Evolutionary conservation across 2,888 invertebrate genomes (phyloP), one percentile per base, ranked within the genome.

Genomic region (Eristalis intricaria): DNA sequence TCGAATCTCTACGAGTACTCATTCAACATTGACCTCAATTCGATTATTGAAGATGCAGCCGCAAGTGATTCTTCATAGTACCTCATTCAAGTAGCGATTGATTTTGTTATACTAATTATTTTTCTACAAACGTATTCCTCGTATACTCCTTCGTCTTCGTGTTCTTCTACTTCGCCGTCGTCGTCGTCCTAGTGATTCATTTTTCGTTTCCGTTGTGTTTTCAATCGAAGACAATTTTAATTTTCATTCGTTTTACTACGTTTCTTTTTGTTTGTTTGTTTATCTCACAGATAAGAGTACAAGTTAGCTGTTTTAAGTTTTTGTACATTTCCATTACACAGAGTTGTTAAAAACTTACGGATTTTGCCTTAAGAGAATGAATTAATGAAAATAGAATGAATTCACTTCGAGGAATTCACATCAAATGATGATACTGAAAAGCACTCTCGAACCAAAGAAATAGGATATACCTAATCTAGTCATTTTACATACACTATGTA

Each of bases 41-140:
- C 93, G 89, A 93, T 93, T 90, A 92, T 92, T 90, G 93, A 93
- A 91, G 93, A 93, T 90, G 92, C 92, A 89, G 92, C 92, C 89
- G 92, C 92, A 89, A 93, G 92, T 89, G 93, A 93, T 90, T 93
- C 93, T 90, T 93, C 93, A 92, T 93, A 93, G 93, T 93, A 93
- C 91, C 92, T 80, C 84, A 87, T 87, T 76, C 84, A 79, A 73
- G 23, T 84, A 76, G 79, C 80, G 65, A 35, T 69, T 79, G 60
- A 63, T 73, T 80, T 66, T 35, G 50, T 81, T 81, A 56, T 32
- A 23, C 69, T 68, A n/a, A n/a, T n/a, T 40, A 38, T 75, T 73
- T 74, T 68, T 79, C 43, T 64, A 87, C 79, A 71, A 78, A 65
- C 61, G 29, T 38, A 19, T n/a, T 19, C 19, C 50, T 56, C 23